Conservation (phyloP, 2,113 vertebrate species). For the Megaptera novaeangliae region DNA sequence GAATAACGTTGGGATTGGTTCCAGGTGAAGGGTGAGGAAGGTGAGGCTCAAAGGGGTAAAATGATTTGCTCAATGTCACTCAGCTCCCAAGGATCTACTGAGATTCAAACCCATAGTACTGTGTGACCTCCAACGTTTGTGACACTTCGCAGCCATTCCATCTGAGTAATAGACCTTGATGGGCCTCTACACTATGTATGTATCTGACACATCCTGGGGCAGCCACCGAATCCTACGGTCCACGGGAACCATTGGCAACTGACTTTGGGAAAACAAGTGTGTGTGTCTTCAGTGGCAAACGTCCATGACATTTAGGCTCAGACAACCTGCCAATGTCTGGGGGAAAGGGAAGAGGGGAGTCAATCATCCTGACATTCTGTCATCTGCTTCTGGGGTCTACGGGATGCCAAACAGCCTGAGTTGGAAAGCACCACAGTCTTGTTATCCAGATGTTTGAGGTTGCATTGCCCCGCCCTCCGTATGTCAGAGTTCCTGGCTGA, state of each 20-base stretch:
- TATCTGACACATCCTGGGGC: neutral
- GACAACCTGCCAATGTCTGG: neutral
- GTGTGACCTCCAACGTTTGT: neutral
- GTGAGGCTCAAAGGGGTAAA: neutral
- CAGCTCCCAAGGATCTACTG: neutral
- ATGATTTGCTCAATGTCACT: neutral
- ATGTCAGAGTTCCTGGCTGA: neutral
- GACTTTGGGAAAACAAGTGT: neutral
- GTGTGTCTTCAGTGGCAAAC: neutral
- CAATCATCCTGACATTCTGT: neutral
- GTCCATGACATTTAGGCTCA: neutral
- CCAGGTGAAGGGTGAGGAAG: neutral
- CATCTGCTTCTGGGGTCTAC: neutral
- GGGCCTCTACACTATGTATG: neutral
- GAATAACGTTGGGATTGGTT: neutral
- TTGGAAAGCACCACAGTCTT: neutral
- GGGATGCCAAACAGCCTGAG: neutral
- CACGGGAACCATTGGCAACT: neutral
- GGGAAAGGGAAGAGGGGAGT: neutral
- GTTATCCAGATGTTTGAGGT: conserved; percentile 43
- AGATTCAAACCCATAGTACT: neutral
- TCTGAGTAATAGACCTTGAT: neutral
- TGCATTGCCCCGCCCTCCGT: neutral
- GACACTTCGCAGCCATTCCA: neutral
- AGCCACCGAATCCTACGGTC: neutral